Percentiles rank a stretch among this genome's conserved stretches.
Evolutionary conservation across 2,797 vertebrate genomes (phyloP).

Genomic region (Fundulus diaphanus): DNA sequence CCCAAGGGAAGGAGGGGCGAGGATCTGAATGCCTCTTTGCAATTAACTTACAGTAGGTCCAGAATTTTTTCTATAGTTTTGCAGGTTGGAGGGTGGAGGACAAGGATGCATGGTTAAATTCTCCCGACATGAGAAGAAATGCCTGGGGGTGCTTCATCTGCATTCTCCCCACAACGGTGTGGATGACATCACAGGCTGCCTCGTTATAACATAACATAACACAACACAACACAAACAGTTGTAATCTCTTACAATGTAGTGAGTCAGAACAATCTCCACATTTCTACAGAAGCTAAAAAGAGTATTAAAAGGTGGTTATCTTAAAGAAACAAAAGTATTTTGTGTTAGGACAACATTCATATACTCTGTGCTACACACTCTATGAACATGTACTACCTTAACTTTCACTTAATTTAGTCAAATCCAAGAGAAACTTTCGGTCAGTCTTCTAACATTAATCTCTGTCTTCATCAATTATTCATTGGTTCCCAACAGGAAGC

Average conservation of each 20-base stretch:
- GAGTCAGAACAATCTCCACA: not conserved
- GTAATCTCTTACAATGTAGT: too few species aligned
- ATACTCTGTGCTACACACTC: not conserved
- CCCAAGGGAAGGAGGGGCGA: too few species aligned
- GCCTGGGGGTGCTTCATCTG: too few species aligned
- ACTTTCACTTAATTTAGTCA: not conserved
- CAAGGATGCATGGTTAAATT: too few species aligned
- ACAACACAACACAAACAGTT: not conserved
- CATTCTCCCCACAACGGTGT: too few species aligned
- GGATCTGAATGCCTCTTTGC: too few species aligned
- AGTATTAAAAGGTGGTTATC: not conserved
- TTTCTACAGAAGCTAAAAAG: not conserved
- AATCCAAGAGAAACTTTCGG: not conserved
- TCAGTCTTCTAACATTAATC: slow-evolving; percentile 31
- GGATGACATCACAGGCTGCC: too few species aligned
- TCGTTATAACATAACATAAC: too few species aligned
- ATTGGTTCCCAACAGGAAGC: slow-evolving; percentile 24
- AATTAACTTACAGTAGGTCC: too few species aligned
- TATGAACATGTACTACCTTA: not conserved
- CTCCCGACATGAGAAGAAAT: too few species aligned
- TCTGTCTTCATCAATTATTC: slow-evolving; percentile 63
- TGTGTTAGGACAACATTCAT: not conserved
- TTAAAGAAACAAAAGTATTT: not conserved
- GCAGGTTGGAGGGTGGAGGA: too few species aligned
- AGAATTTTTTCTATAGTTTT: too few species aligned